Evolutionary conservation across 2,113 vertebrate genomes (phyloP).

Genomic region (Pachyramphus minor): DNA sequence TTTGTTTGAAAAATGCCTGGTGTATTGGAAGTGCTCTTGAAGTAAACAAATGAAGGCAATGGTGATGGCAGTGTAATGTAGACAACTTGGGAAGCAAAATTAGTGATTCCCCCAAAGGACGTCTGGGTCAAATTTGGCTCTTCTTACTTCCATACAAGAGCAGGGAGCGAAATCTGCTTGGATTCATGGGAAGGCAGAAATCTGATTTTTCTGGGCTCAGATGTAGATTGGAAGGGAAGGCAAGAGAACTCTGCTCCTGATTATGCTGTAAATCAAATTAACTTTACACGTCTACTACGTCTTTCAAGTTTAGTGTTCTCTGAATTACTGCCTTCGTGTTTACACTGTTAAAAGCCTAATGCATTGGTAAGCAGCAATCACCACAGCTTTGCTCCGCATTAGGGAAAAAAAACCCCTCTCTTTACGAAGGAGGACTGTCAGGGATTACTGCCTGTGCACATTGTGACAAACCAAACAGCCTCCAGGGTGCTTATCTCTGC

Average conservation of each 20-base stretch:
- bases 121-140: neutral
- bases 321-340: constrained; percentile 60
- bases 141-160: neutral
- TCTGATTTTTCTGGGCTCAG: neutral
- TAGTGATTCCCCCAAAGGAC: neutral
- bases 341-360: constrained; percentile 46
- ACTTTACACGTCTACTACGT: neutral
- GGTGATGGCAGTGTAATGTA: neutral
- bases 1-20: neutral
- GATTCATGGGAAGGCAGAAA: neutral
- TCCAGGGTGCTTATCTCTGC: neutral
- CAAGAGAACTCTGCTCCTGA: constrained; percentile 1
- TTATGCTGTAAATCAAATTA: constrained; percentile 58
- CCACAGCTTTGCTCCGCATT: constrained; percentile 23
- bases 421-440: neutral
- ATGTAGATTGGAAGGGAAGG: neutral
- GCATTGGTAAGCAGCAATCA: constrained; percentile 52
- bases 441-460: neutral
- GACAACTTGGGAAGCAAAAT: neutral
- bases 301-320: constrained; percentile 55
- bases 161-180: neutral
- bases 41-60: neutral
- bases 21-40: neutral
- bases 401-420: neutral
- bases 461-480: constrained; percentile 40